phyloP scores from a whole-genome alignment of 2,113 vertebrate genomes.

The Cranoglanis bouderius region DNA sequence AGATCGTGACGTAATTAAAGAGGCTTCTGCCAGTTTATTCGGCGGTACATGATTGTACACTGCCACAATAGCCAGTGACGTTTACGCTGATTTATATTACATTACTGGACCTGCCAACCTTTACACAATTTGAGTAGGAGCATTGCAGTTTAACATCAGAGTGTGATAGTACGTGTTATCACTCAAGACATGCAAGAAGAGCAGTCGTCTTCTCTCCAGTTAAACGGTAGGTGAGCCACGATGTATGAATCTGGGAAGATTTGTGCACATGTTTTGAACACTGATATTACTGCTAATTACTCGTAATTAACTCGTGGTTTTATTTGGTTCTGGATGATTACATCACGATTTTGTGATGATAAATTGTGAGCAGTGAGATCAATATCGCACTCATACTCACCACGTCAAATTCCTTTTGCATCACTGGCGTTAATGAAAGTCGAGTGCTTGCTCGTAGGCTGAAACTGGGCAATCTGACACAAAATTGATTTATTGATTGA shows the following conservation, averaged over 20 bases:
- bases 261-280: not conserved
- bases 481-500: not conserved
- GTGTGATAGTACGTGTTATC: not conserved
- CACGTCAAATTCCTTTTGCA: not conserved
- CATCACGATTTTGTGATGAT: not conserved
- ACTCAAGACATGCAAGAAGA: not conserved
- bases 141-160: not conserved
- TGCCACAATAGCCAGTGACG: not conserved
- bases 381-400: not conserved
- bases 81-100: not conserved
- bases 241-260: not conserved
- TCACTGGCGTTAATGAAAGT: not conserved
- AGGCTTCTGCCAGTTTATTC: not conserved
- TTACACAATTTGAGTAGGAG: not conserved
- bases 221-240: not conserved
- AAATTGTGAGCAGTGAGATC: not conserved
- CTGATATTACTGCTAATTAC: not conserved
- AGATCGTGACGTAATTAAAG: slow-evolving; percentile 5
- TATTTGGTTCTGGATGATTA: not conserved
- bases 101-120: not conserved
- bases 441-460: not conserved
- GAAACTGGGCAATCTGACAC: not conserved
- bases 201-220: not conserved
- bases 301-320: too few species aligned
- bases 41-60: not conserved